Evolutionary conservation across 2,113 vertebrate species (phyloP), one percentile per base, ranked within the genome.

Genomic region (Misgurnus anguillicaudatus): DNA sequence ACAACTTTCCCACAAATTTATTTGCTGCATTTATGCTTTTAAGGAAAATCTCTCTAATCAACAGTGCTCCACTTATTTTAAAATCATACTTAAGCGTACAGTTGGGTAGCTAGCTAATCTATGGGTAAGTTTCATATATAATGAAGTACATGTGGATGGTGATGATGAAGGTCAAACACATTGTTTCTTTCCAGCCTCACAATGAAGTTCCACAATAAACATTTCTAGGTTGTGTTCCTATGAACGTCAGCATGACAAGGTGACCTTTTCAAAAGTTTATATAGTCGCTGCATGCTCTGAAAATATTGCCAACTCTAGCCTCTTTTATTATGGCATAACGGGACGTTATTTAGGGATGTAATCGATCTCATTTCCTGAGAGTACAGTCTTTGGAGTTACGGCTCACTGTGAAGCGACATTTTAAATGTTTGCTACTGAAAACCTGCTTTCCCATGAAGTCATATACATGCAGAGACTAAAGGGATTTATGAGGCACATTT

Each of bases 1-100:
- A 62, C 75, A 93, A 92, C 88, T 92, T 94, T 94, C 93, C 91
- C 93, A 94, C 91, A 91, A 89, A 36, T 66, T 77, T 82, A 89
- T 86, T 80, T 81, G 86, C 79, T 78, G 74, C 60, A 69, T 65
- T 84, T 82, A 71, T 85, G 79, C 73, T 87, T 64, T 81, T 47
- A 31, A 31, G 24, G 24, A 39, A 21, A 66, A 48, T 4, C 45
- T 47, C 21, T 48, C 70, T 11, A 14, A 21, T 63, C 9, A 7
- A 6, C 19, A 1, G 5, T 72, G n/a, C 57, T 63, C 1, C 36
- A 4, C 48, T 77, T 64, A 77, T 79, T 42, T 60, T 82, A 83
- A 77, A 68, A 70, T 86, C 82, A 67, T 31, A 19, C 77, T 17
- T 21, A 17, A 13, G 21, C 11, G 16, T 39, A 57, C 31, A 47